Conservation (phyloP, 2,113 vertebrate genomes). For the Spermophilus dauricus region DNA sequence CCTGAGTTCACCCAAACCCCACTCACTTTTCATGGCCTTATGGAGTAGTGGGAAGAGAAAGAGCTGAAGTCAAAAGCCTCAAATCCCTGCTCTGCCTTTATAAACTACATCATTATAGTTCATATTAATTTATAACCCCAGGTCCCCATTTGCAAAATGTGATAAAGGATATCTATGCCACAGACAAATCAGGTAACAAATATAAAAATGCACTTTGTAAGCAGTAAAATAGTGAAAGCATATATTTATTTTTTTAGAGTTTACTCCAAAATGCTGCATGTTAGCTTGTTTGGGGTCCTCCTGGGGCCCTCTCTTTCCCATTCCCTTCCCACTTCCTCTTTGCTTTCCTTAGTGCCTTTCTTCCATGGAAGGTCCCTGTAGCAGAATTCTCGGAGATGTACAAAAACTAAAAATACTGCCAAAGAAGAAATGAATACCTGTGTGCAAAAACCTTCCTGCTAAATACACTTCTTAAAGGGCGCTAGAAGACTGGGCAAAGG, state of each 20-base stretch:
- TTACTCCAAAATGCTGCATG: background rate
- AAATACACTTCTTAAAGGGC: background rate
- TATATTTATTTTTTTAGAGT: background rate
- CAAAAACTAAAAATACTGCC: conserved; percentile 5
- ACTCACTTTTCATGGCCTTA: background rate
- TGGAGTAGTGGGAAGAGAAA: background rate
- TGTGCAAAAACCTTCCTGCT: background rate
- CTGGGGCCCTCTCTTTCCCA: background rate
- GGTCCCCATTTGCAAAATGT: background rate
- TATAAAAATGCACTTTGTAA: background rate
- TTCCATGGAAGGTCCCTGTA: background rate
- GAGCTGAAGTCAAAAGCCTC: background rate
- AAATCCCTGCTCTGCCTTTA: background rate
- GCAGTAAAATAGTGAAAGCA: background rate
- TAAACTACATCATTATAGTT: background rate
- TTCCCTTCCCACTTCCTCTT: background rate
- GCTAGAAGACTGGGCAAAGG: background rate
- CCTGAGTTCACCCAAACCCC: background rate
- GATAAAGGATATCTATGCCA: background rate
- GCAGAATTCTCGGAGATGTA: conserved; percentile 1
- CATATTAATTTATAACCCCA: background rate
- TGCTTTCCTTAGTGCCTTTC: background rate
- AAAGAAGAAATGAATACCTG: background rate
- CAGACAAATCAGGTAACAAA: conserved; percentile 6
- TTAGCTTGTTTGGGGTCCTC: background rate